Evolutionary conservation across 2,888 invertebrate genomes (phyloP), one percentile per base, ranked within the genome.

Genomic region (Drepana falcataria): DNA sequence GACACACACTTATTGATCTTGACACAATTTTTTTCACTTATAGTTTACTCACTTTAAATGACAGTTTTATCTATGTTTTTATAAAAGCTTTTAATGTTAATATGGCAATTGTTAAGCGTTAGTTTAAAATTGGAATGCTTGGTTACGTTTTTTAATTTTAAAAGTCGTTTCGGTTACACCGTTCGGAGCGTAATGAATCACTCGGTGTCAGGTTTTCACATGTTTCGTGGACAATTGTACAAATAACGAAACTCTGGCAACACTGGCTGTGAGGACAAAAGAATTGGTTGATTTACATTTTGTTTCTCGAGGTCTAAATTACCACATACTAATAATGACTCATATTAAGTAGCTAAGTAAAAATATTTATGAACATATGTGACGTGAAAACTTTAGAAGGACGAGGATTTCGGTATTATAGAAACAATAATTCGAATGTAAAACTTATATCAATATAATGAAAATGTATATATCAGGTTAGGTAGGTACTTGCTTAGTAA

Each of bases 1-100:
- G 90, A 89, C 90, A 91, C 79, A 87, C 87, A 87, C 84, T 82
- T 80, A 73, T 76, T 69, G 86, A 66, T 88, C 88, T 88, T 90
- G 90, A 86, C 89, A 90, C 90, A 55, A 83, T 87, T 87, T 77
- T 80, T 81, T 83, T 79, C 79, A 80, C 75, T 75, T 72, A 65
- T 64, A 63, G 49, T 58, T 56, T 61, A 63, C 57, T 62, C 59
- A 60, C 57, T 58, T 53, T 60, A 55, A 59, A 54, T 59, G 59
- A 55, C 60, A 56, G 55, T 58, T 54, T 60, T 59, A 58, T 58
- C 53, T 54, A 58, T 57, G 48, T 56, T 49, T 51, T 53, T 59
- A 54, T 51, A 63, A 58, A 61, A 66, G 70, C 71, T 66, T 60
- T 69, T 73, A 66, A 73, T 77, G 77, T 85, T 87, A 85, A 85